Conservation (phyloP, 2,888 invertebrate genomes). For the Ophion costatus region DNA sequence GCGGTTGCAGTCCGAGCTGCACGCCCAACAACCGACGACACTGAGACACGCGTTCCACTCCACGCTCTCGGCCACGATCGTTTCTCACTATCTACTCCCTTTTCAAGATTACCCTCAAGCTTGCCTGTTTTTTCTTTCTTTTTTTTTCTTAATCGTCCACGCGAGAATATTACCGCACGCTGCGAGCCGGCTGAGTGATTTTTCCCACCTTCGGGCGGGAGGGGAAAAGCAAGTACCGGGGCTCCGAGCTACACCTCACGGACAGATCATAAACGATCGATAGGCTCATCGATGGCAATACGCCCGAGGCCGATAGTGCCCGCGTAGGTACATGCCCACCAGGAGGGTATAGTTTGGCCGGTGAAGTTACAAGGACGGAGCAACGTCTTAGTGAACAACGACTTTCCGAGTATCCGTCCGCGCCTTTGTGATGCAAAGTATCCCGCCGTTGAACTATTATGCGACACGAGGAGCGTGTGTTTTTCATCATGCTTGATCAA, state of each 20-base stretch:
- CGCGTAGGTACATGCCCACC: conserved; percentile 10
- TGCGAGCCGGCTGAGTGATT: conserved; percentile 43
- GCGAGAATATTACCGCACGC: conserved; percentile 36
- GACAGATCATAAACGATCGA: conserved; percentile 51
- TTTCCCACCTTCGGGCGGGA: conserved; percentile 32
- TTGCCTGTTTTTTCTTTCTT: conserved; percentile 26
- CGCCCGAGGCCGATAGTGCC: conserved; percentile 25
- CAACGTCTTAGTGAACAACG: conserved; percentile 18
- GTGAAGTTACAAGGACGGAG: conserved; percentile 42
- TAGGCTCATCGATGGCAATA: conserved; percentile 36
- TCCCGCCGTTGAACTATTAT: conserved; percentile 30
- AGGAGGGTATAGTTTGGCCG: conserved; percentile 17
- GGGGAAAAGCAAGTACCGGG: conserved; percentile 22
- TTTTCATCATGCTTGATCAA: conserved; percentile 16
- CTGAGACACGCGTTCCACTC: conserved; percentile 48
- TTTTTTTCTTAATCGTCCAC: conserved; percentile 23
- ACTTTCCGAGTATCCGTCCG: conserved; percentile 45
- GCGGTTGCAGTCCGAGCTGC: conserved; percentile 50
- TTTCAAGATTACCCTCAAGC: conserved; percentile 52
- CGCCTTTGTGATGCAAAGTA: conserved; percentile 55
- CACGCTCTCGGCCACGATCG: conserved; percentile 34
- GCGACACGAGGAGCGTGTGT: conserved; percentile 1
- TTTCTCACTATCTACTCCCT: conserved; percentile 49
- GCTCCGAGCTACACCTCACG: conserved; percentile 4
- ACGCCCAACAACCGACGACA: conserved; percentile 54